Evolutionary conservation across 2,797 vertebrate genomes (phyloP).

Genomic region (Phrynocephalus vlangalii): DNA sequence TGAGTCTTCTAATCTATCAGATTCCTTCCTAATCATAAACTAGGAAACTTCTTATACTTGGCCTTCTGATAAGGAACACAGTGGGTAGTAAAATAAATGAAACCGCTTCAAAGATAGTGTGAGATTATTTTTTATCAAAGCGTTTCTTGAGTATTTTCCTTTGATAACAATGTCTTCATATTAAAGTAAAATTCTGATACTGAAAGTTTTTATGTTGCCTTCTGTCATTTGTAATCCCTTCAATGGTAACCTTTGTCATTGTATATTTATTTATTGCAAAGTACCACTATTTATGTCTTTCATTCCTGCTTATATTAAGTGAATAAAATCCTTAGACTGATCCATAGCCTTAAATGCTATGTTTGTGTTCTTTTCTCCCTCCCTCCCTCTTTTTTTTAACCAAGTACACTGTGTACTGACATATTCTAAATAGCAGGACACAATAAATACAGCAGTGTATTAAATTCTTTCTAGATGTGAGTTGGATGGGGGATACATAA

Average conservation of each 20-base stretch:
- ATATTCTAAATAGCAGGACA: constrained; percentile 70
- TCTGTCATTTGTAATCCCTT: constrained; percentile 83
- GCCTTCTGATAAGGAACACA: constrained; percentile 91
- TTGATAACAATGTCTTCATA: constrained; percentile 87
- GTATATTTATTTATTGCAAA: constrained; percentile 76
- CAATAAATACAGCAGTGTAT: constrained; percentile 65
- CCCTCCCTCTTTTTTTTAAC: constrained; percentile 54
- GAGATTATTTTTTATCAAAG: constrained; percentile 94
- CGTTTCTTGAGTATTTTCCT: constrained; percentile 83
- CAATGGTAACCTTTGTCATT: constrained; percentile 78
- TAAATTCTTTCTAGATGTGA: constrained; percentile 59
- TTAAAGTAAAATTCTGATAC: constrained; percentile 84
- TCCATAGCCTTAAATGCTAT: constrained; percentile 66
- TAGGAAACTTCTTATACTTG: constrained; percentile 93
- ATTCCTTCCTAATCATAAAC: constrained; percentile 93
- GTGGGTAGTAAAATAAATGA: constrained; percentile 92
- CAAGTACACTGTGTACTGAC: constrained; percentile 66
- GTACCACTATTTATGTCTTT: constrained; percentile 70
- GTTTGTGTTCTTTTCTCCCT: background rate
- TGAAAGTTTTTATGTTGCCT: constrained; percentile 81
- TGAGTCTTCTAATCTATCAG: constrained; percentile 93
- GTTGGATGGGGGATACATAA: background rate
- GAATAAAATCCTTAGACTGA: constrained; percentile 62
- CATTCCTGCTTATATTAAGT: constrained; percentile 72
- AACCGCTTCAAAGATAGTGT: constrained; percentile 91